phyloP scores from a whole-genome alignment of 92 coral and sea anemone genomes.

The Zoanthus sociatus region DNA sequence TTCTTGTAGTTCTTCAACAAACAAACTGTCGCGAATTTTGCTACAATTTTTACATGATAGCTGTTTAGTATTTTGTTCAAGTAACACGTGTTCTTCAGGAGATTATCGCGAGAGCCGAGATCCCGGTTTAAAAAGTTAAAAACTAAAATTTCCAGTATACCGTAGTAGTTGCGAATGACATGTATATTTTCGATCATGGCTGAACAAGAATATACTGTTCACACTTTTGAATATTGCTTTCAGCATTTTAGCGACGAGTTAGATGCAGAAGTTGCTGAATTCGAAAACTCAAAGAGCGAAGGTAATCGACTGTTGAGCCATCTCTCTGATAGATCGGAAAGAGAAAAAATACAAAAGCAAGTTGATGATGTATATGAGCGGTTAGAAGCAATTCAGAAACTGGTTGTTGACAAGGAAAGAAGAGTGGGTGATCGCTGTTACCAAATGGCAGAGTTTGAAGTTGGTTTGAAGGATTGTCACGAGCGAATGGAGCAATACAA shows the following conservation, averaged over 20 bases:
- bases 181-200: slow-evolving; percentile 53
- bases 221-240: slow-evolving; percentile 80
- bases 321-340: slow-evolving; percentile 71
- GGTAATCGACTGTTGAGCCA: slow-evolving; percentile 76
- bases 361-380: slow-evolving; percentile 78
- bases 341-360: slow-evolving; percentile 65
- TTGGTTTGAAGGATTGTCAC: slow-evolving; percentile 72
- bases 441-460: slow-evolving; percentile 75
- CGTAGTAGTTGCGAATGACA: slow-evolving; percentile 1
- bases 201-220: slow-evolving; percentile 62
- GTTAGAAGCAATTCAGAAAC: slow-evolving; percentile 77
- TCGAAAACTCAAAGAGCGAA: slow-evolving; percentile 82
- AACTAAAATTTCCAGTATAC: slow-evolving; percentile 1
- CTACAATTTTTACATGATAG: background rate
- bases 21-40: background rate
- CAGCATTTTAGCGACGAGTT: slow-evolving; percentile 96
- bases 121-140: background rate
- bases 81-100: slow-evolving; percentile 9
- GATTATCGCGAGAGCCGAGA: background rate
- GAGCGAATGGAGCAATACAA: slow-evolving; percentile 71
- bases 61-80: background rate
- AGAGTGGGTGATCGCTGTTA: slow-evolving; percentile 68
- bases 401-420: slow-evolving; percentile 76
- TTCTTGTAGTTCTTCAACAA: background rate
- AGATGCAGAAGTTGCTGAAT: slow-evolving; percentile 80